These are phyloP conservation scores for Lasiommata megera DNA, from an alignment of 2,888 invertebrate genomes.

Conservation along the genomic window DNA sequence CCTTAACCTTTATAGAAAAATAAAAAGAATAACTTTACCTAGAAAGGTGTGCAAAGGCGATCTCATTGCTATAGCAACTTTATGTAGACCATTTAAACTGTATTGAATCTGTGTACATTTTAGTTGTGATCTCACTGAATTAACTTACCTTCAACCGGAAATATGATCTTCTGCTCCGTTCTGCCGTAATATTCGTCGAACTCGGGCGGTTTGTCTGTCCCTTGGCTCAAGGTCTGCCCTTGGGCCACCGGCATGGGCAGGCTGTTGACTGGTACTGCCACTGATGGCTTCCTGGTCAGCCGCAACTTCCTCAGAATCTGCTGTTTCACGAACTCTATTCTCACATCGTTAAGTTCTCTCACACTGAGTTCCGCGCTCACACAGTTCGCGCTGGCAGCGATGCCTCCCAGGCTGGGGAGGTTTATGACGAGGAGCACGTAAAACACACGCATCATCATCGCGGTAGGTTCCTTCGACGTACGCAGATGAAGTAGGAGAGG, in stretches of 20 bases:
- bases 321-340: conserved; percentile 91
- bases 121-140: too few species aligned
- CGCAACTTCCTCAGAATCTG: conserved; percentile 91
- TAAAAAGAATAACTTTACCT: too few species aligned
- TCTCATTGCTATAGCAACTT: too few species aligned
- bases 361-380: conserved; percentile 67
- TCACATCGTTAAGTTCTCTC: conserved; percentile 83
- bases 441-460: conserved; percentile 50
- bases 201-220: conserved; percentile 80
- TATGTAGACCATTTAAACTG: too few species aligned
- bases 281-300: conserved; percentile 87
- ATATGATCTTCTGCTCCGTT: conserved; percentile 91
- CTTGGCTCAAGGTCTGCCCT: conserved; percentile 83
- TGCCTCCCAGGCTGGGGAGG: conserved; percentile 53
- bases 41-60: too few species aligned
- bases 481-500: conserved; percentile 60
- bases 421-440: conserved; percentile 53
- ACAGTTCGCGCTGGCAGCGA: conserved; percentile 65
- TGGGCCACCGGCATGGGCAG: conserved; percentile 89
- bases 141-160: conserved; percentile 87
- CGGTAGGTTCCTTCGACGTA: conserved; percentile 56
- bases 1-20: too few species aligned
- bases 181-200: conserved; percentile 91
- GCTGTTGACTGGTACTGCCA: conserved; percentile 82
- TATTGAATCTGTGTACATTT: too few species aligned